A percentile compares a stretch with the other conserved stretches of the same genome.
phyloP scores from a whole-genome alignment of 2,113 vertebrate species.

The Alethe castanea region DNA sequence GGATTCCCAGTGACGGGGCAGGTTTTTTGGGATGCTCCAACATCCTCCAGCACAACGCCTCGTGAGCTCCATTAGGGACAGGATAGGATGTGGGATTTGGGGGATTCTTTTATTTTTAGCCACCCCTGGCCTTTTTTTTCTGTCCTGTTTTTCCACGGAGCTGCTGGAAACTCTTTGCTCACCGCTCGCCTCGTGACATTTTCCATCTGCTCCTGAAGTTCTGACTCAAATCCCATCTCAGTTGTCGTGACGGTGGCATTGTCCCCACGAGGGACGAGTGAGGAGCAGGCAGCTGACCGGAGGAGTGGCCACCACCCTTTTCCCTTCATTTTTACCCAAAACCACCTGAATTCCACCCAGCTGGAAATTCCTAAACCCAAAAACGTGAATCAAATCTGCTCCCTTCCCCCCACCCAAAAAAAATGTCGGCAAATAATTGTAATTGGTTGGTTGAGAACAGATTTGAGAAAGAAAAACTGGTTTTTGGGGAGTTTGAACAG shows the following conservation, averaged over 20 bases:
- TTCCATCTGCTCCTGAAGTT: not conserved
- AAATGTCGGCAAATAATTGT: rapidly evolving
- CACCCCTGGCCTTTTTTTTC: not conserved
- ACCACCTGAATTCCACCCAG: not conserved
- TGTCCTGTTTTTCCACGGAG: not conserved
- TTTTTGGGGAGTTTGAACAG: too few species aligned
- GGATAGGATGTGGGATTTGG: not conserved
- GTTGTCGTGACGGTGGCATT: rapidly evolving
- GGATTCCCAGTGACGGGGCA: not conserved
- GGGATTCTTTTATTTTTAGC: slow-evolving; percentile 19
- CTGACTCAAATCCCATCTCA: not conserved
- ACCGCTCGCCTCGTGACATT: not conserved
- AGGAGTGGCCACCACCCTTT: not conserved
- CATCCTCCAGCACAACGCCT: not conserved
- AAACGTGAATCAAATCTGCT: rapidly evolving
- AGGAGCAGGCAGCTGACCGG: not conserved
- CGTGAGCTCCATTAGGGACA: not conserved
- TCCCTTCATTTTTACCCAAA: not conserved
- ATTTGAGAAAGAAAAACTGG: not conserved
- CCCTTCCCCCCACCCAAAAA: rapidly evolving
- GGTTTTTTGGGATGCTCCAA: not conserved
- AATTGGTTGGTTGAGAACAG: not conserved
- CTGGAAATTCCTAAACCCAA: not conserved
- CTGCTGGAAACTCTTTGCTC: not conserved
- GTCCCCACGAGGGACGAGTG: rapidly evolving